A percentile compares a stretch with the other conserved stretches of the same genome.
Evolutionary conservation across 1,140 invertebrate genomes (phyloP).

Genomic region (Brachionus calyciflorus): DNA sequence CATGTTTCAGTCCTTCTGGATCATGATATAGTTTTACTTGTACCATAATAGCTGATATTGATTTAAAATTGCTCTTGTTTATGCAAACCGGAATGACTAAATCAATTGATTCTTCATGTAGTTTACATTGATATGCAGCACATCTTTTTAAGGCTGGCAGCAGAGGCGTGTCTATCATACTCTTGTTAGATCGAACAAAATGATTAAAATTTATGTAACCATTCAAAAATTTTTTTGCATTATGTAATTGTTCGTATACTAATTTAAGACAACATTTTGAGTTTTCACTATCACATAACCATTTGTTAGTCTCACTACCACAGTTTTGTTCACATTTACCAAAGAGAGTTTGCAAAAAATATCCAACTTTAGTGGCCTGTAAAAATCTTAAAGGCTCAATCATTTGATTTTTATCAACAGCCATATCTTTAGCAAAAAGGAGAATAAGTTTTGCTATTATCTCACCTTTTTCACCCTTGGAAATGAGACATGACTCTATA

Average conservation of each 20-base stretch:
- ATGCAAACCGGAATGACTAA: conserved; percentile 1
- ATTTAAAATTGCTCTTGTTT: not conserved
- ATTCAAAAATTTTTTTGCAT: not conserved
- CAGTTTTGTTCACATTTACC: not conserved
- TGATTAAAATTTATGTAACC: conserved; percentile 15
- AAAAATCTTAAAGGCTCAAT: not conserved
- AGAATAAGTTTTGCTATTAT: conserved; percentile 16
- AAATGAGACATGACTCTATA: not conserved
- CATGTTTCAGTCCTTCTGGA: not conserved
- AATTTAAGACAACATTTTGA: not conserved
- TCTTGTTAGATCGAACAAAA: not conserved
- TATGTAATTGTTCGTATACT: not conserved
- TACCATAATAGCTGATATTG: conserved; percentile 4
- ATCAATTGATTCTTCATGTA: not conserved
- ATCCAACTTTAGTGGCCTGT: not conserved
- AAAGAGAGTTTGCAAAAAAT: not conserved
- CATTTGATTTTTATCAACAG: not conserved
- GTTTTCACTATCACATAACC: not conserved
- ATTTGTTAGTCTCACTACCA: not conserved
- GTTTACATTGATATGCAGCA: conserved; percentile 9
- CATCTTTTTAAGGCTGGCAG: conserved; percentile 1
- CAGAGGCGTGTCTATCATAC: not conserved
- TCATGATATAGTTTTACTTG: not conserved
- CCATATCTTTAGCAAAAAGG: not conserved
- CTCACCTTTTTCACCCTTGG: conserved; percentile 11